Percentiles rank a stretch among this genome's conserved stretches.
Conservation (phyloP, 2,797 vertebrate genomes). For the Tauraco hartlaubi region DNA sequence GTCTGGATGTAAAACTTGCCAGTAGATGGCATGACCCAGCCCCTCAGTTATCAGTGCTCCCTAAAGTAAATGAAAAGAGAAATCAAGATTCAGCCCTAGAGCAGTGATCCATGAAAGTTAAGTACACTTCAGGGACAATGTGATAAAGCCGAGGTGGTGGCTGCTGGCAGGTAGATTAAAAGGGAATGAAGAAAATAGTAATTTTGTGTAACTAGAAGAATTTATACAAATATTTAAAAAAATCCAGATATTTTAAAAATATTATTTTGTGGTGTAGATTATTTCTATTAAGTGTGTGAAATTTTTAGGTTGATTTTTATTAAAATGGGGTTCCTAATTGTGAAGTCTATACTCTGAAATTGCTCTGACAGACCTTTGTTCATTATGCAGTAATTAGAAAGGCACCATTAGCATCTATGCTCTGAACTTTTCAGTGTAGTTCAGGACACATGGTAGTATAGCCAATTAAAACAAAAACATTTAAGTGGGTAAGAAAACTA, state of each 20-base stretch:
- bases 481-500: constrained; percentile 80
- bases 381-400: constrained; percentile 82
- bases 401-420: constrained; percentile 78
- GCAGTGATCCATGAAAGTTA: constrained; percentile 40
- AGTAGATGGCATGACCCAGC: not conserved
- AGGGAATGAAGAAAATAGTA: not conserved
- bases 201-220: not conserved
- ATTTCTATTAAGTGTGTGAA: not conserved
- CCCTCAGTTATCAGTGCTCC: not conserved
- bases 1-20: not conserved
- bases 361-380: constrained; percentile 79
- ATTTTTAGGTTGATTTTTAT: constrained; percentile 24
- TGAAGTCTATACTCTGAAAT: constrained; percentile 77
- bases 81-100: constrained; percentile 1
- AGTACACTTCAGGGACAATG: constrained; percentile 21
- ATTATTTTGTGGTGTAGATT: not conserved
- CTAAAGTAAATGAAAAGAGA: constrained; percentile 20
- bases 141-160: constrained; percentile 4
- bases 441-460: constrained; percentile 77
- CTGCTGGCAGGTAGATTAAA: constrained; percentile 19
- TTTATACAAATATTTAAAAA: not conserved
- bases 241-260: not conserved
- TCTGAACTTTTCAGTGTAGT: constrained; percentile 82
- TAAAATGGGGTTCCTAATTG: constrained; percentile 72
- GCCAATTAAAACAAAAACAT: constrained; percentile 84